These are phyloP conservation scores for Syrista parreyssii DNA, from an alignment of 2,888 invertebrate genomes.

Conservation along the genomic window DNA sequence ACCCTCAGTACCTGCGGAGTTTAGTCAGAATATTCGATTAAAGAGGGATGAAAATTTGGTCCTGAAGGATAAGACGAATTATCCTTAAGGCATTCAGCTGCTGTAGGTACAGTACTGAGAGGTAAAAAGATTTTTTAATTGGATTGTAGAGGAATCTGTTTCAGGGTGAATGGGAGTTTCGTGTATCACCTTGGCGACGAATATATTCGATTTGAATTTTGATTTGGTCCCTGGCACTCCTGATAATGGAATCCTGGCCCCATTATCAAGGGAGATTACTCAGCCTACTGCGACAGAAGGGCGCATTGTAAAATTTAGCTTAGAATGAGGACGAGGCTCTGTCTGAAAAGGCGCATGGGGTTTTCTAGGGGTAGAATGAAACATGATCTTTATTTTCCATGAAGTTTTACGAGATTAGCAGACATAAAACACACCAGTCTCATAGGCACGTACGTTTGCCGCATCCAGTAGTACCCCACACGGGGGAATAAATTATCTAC, in stretches of 20 bases:
- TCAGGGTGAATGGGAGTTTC: neutral
- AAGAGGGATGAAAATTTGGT: neutral
- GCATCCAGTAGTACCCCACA: slow-evolving; percentile 25
- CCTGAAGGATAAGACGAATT: neutral
- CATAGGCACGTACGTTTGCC: slow-evolving; percentile 49
- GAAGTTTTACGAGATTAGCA: slow-evolving; percentile 61
- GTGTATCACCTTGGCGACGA: neutral
- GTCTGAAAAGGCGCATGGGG: neutral
- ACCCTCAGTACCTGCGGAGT: neutral
- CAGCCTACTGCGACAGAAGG: neutral
- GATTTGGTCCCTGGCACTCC: neutral
- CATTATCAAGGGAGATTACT: neutral
- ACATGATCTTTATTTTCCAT: slow-evolving; percentile 55
- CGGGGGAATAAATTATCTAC: slow-evolving; percentile 45
- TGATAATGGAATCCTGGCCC: neutral
- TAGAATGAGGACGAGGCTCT: neutral
- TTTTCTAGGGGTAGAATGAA: slow-evolving; percentile 35
- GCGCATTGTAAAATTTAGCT: neutral
- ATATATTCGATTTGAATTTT: neutral
- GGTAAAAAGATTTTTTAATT: neutral
- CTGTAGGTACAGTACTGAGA: neutral
- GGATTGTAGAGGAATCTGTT: neutral
- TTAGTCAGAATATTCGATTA: neutral
- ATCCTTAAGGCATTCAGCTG: neutral
- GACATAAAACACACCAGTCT: slow-evolving; percentile 52